These are phyloP conservation scores for Oreotrochilus melanogaster DNA, from an alignment of 2,113 vertebrate species.

Conservation along the genomic window DNA sequence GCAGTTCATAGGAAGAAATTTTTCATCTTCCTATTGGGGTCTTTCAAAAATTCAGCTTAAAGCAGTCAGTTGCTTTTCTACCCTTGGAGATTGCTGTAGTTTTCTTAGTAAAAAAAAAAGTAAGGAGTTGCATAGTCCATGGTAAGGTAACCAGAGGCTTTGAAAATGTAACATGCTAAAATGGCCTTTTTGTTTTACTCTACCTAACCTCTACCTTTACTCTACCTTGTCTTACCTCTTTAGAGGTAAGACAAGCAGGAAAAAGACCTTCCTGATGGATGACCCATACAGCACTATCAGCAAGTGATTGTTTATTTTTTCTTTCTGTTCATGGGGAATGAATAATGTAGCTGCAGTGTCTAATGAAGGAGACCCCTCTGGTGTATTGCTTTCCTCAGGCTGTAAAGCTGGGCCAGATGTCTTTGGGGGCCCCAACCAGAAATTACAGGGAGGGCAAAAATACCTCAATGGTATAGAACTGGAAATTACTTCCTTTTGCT, in stretches of 20 bases:
- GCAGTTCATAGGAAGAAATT: not conserved
- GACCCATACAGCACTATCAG: not conserved
- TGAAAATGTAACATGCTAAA: not conserved
- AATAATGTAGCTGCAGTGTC: not conserved
- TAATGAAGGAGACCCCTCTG: not conserved
- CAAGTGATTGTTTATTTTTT: not conserved
- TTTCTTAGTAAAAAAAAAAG: not conserved
- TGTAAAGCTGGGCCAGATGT: constrained; percentile 3
- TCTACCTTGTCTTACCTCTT: too few species aligned
- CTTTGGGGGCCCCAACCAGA: not conserved
- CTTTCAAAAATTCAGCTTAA: not conserved
- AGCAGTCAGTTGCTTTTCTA: not conserved
- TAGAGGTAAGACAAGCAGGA: not conserved
- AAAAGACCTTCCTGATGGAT: not conserved
- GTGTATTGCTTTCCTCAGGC: constrained; percentile 1
- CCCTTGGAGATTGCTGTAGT: not conserved
- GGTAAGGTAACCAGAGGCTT: not conserved
- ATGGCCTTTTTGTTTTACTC: not conserved
- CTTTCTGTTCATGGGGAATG: not conserved
- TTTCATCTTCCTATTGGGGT: not conserved
- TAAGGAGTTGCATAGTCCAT: not conserved
- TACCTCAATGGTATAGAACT: not conserved
- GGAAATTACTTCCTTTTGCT: not conserved
- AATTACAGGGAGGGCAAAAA: not conserved
- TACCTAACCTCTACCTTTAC: too few species aligned